phyloP scores from a whole-genome alignment of 2,888 invertebrate species.

The Cataglyphis albicans region DNA sequence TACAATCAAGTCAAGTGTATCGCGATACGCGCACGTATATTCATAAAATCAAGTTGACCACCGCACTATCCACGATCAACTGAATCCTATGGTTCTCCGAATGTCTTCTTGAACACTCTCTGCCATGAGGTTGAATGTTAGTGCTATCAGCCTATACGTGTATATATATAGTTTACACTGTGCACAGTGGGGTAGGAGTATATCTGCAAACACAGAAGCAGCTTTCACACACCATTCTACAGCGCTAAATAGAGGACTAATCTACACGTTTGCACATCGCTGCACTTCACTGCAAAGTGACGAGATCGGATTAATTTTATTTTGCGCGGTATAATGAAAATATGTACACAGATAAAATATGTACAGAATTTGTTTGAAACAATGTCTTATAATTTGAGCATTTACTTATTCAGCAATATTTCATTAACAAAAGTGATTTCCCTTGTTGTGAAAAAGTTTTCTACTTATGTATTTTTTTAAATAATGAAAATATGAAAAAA shows the following conservation, averaged over 20 bases:
- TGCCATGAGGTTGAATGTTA: conserved; percentile 49
- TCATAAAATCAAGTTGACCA: conserved; percentile 50
- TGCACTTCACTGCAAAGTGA: conserved; percentile 15
- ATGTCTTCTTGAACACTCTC: conserved; percentile 76
- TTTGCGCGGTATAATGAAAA: not conserved
- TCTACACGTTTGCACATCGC: conserved; percentile 9
- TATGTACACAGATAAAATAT: not conserved
- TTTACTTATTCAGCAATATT: not conserved
- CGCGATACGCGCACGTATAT: not conserved
- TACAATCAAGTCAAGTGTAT: not conserved
- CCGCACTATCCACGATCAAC: conserved; percentile 74
- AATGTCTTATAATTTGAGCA: not conserved
- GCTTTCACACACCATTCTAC: conserved; percentile 30
- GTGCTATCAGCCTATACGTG: conserved; percentile 45
- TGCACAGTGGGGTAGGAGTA: conserved; percentile 39
- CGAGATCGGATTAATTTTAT: conserved; percentile 16
- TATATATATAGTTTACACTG: conserved; percentile 46
- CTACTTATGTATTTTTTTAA: not conserved
- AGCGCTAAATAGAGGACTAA: not conserved
- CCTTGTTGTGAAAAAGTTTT: not conserved
- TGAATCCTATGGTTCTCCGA: conserved; percentile 77
- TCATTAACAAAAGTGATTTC: conserved; percentile 1
- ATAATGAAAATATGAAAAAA: not conserved
- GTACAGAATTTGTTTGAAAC: not conserved
- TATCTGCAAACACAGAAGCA: conserved; percentile 49